These are phyloP conservation scores for Chiloscyllium punctatum DNA, from an alignment of 2,797 vertebrate species.

Conservation along the genomic window DNA sequence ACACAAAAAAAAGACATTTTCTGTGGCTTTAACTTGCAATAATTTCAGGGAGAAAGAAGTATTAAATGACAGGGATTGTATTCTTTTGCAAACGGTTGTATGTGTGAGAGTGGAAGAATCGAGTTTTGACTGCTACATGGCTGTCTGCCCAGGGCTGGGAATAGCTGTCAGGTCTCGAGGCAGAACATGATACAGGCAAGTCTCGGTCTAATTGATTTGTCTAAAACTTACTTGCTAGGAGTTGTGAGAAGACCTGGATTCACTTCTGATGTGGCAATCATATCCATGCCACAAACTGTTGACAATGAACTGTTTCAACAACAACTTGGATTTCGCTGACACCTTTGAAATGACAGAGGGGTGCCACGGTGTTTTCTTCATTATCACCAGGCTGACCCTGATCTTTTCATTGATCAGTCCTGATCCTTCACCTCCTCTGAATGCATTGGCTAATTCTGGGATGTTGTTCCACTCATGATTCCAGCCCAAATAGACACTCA, in stretches of 20 bases:
- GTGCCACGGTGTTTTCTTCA: neutral
- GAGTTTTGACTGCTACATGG: constrained; percentile 40
- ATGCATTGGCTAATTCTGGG: neutral
- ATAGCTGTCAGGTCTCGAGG: constrained; percentile 47
- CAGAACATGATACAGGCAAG: constrained; percentile 53
- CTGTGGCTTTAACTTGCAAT: constrained; percentile 3
- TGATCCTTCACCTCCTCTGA: neutral
- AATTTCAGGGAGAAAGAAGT: neutral
- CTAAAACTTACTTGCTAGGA: constrained; percentile 57
- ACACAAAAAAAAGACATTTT: too few relatives aligned
- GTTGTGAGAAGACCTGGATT: constrained; percentile 47
- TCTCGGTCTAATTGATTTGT: constrained; percentile 55
- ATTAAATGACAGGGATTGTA: neutral
- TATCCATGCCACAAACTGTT: neutral
- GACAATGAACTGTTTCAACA: neutral
- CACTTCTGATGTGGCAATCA: neutral
- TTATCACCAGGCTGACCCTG: neutral
- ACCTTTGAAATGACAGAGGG: neutral
- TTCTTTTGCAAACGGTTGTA: neutral
- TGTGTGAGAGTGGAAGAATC: neutral
- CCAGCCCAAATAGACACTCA: too few relatives aligned
- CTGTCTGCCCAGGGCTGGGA: constrained; percentile 44
- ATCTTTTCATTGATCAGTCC: neutral
- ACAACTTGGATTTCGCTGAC: neutral
- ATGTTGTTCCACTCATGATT: neutral